Percentiles rank a stretch among this genome's conserved stretches.
Evolutionary conservation across 2,797 vertebrate genomes (phyloP).

Genomic region (Syngnathus acus): DNA sequence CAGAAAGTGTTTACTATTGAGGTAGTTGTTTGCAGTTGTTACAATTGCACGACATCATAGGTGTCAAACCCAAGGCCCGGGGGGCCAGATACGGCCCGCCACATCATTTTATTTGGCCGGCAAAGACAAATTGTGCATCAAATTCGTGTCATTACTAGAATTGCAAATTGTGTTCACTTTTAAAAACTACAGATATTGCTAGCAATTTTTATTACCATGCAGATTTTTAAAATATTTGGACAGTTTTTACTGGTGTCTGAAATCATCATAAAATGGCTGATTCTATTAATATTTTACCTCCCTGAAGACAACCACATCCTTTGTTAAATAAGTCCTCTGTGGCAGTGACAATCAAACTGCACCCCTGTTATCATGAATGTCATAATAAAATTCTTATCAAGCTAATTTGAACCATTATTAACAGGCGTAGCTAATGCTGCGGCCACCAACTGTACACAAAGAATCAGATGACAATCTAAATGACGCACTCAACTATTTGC

Average conservation of each 20-base stretch:
- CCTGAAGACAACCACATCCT: background rate
- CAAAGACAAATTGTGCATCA: too few species aligned
- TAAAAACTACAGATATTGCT: too few species aligned
- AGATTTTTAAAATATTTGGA: too few species aligned
- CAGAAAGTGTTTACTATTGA: background rate
- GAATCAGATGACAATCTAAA: background rate
- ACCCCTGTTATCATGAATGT: background rate
- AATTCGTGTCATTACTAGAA: too few species aligned
- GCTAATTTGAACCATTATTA: background rate
- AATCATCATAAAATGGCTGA: background rate
- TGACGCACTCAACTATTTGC: constrained; percentile 14
- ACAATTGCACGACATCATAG: background rate
- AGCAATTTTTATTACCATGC: too few species aligned
- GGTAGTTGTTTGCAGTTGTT: background rate
- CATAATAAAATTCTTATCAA: background rate
- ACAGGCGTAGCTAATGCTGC: background rate
- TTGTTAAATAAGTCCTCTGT: background rate
- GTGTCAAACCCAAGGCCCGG: too few species aligned
- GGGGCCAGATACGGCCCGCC: too few species aligned
- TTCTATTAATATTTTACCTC: background rate
- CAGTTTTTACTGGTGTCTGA: too few species aligned
- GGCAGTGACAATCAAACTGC: background rate
- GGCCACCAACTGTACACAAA: background rate
- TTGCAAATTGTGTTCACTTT: too few species aligned
- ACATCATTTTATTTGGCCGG: too few species aligned